Conservation (phyloP, 1,140 invertebrate genomes). For the Vanessa tameamea region DNA sequence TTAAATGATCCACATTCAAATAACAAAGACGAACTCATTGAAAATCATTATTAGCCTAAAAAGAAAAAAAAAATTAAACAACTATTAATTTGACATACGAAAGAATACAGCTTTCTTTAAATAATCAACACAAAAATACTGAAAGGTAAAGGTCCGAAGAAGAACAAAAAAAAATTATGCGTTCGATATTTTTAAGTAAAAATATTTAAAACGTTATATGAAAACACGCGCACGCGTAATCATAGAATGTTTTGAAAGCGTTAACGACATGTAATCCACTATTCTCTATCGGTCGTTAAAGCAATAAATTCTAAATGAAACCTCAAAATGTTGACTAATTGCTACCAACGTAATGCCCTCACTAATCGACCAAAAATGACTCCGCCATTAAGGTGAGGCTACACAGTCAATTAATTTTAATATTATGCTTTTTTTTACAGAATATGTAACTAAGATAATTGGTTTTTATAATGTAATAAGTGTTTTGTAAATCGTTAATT, state of each 20-base stretch:
- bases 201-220: not conserved
- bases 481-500: too few species aligned
- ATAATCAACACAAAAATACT: too few species aligned
- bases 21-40: too few species aligned
- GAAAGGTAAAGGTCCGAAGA: too few species aligned
- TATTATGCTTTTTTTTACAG: not conserved
- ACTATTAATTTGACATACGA: too few species aligned
- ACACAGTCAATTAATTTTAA: constrained; percentile 1
- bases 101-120: too few species aligned
- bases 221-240: not conserved
- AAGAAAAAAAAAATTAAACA: too few species aligned
- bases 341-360: constrained; percentile 18
- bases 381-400: constrained; percentile 11
- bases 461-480: too few species aligned
- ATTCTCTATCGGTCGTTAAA: constrained; percentile 3
- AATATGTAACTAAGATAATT: not conserved
- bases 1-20: too few species aligned
- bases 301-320: constrained; percentile 30
- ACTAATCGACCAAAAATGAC: constrained; percentile 25
- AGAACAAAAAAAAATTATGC: too few species aligned
- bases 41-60: too few species aligned
- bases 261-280: not conserved
- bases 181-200: not conserved
- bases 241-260: not conserved
- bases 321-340: constrained; percentile 24